Conservation (phyloP, 2,113 vertebrate species). For the Sminthopsis crassicaudata region DNA sequence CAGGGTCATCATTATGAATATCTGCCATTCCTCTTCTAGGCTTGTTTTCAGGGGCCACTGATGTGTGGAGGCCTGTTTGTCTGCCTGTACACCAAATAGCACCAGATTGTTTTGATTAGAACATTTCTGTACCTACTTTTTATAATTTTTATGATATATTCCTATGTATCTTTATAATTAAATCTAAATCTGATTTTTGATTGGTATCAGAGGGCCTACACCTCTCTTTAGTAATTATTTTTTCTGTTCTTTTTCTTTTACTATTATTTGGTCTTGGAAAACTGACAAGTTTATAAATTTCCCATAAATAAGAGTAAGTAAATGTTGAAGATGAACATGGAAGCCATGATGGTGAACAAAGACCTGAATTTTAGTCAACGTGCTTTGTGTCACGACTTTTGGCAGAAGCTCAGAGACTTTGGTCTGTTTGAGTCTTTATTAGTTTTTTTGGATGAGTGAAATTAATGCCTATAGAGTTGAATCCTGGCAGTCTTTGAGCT, state of each 20-base stretch:
- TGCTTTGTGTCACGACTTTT: background rate
- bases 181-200: background rate
- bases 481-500: background rate
- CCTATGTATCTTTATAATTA: background rate
- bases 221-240: background rate
- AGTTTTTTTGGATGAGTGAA: background rate
- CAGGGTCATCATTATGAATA: constrained; percentile 27
- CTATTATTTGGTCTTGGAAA: background rate
- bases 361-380: background rate
- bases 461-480: background rate
- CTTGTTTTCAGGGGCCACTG: background rate
- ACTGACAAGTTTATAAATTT: background rate
- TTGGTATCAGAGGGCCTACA: background rate
- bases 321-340: background rate
- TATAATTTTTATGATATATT: constrained; percentile 9
- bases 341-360: background rate
- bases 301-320: background rate
- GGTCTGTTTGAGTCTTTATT: background rate
- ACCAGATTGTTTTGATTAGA: constrained; percentile 32
- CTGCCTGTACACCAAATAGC: constrained; percentile 15
- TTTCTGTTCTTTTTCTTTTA: background rate
- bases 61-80: constrained; percentile 20
- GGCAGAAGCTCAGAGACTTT: background rate
- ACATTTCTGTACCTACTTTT: background rate
- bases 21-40: constrained; percentile 10